These are phyloP conservation scores for Napeogenes sylphis DNA, from an alignment of 2,888 invertebrate genomes.

Conservation along the genomic window DNA sequence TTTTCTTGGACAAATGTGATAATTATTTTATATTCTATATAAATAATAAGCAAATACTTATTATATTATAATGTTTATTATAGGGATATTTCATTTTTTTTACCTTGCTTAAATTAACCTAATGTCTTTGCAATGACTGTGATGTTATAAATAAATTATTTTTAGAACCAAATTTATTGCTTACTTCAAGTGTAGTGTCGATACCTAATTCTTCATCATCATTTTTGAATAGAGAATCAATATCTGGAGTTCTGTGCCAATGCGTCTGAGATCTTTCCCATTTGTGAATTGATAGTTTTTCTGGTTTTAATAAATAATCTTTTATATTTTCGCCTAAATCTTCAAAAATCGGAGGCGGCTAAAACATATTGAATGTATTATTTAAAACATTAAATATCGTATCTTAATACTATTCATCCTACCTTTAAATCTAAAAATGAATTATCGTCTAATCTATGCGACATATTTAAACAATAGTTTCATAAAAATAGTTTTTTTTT, in stretches of 20 bases:
- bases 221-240: conserved; percentile 58
- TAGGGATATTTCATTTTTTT: too few species aligned
- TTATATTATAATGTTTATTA: too few species aligned
- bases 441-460: conserved; percentile 45
- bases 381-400: background rate
- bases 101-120: too few species aligned
- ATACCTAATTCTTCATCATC: conserved; percentile 58
- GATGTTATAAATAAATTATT: too few species aligned
- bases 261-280: conserved; percentile 82
- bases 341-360: conserved; percentile 81
- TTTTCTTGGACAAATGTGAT: too few species aligned
- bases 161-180: background rate
- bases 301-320: conserved; percentile 81
- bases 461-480: conserved; percentile 38
- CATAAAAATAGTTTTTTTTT: too few species aligned
- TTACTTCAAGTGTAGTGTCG: conserved; percentile 64
- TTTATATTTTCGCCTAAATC: conserved; percentile 81
- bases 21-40: too few species aligned
- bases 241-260: conserved; percentile 45
- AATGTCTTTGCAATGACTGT: too few species aligned
- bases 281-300: conserved; percentile 84
- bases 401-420: conserved; percentile 12
- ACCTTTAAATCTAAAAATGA: conserved; percentile 52
- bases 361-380: conserved; percentile 37
- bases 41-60: too few species aligned